phyloP scores from a whole-genome alignment of 2,888 invertebrate species.

The Sabatieria punctata region DNA sequence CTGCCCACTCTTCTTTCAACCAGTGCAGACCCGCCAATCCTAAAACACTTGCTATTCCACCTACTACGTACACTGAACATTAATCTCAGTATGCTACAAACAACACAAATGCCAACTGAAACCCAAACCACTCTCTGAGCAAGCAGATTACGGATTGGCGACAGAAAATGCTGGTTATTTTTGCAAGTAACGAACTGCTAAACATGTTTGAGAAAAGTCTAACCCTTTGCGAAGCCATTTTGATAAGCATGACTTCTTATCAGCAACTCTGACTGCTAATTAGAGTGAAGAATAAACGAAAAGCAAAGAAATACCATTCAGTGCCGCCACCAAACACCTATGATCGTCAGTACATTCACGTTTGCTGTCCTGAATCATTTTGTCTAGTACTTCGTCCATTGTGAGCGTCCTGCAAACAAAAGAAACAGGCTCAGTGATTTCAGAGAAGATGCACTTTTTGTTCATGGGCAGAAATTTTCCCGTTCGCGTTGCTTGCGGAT shows the following conservation, averaged over 20 bases:
- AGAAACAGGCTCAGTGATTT: not conserved
- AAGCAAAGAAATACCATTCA: conserved; percentile 42
- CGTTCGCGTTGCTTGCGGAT: conserved; percentile 46
- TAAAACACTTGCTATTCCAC: too few species aligned
- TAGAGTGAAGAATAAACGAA: not conserved
- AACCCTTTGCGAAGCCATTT: too few species aligned
- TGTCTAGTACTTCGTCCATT: conserved; percentile 48
- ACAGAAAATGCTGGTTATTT: too few species aligned
- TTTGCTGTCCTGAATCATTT: conserved; percentile 46
- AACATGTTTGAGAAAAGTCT: too few species aligned
- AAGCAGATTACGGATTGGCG: too few species aligned
- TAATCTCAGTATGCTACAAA: too few species aligned
- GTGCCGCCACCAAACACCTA: conserved; percentile 45
- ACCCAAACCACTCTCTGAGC: too few species aligned
- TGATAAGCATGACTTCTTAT: too few species aligned
- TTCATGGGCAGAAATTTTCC: not conserved
- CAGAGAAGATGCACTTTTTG: not conserved
- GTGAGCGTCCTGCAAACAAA: conserved; percentile 32
- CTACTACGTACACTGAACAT: too few species aligned
- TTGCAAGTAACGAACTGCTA: too few species aligned
- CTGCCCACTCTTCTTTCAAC: conserved; percentile 39
- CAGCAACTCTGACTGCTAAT: not conserved
- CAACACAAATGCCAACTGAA: too few species aligned
- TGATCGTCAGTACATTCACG: conserved; percentile 47
- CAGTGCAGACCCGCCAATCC: conserved; percentile 48